These are phyloP conservation scores for Dyspetes luteomarginatus DNA, from an alignment of 2,888 invertebrate genomes.

Conservation along the genomic window DNA sequence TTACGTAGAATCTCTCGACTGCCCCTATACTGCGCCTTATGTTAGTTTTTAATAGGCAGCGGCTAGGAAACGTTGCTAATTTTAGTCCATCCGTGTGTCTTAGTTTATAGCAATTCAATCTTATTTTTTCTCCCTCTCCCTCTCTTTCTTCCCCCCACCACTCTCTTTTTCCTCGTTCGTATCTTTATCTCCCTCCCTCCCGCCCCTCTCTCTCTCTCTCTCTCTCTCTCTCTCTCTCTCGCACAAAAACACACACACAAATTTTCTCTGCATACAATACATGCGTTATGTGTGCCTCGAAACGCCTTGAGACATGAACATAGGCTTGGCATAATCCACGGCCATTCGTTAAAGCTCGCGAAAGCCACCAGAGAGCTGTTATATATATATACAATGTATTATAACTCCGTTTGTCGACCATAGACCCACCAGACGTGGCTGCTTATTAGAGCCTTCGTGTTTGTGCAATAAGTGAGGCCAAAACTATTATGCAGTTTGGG, in stretches of 20 bases:
- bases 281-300: conserved; percentile 30
- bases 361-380: too few species aligned
- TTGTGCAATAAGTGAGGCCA: not conserved
- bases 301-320: conserved; percentile 49
- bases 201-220: conserved; percentile 9
- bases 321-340: conserved; percentile 52
- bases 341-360: conserved; percentile 50
- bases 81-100: conserved; percentile 43
- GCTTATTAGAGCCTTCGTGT: conserved; percentile 6
- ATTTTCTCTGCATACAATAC: conserved; percentile 36
- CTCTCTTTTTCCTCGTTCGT: not conserved
- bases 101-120: not conserved
- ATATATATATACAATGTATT: too few species aligned
- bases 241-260: not conserved
- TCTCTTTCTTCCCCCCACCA: not conserved
- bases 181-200: conserved; percentile 14
- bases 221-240: conserved; percentile 15
- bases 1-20: conserved; percentile 34
- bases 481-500: conserved; percentile 21
- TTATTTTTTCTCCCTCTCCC: not conserved
- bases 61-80: conserved; percentile 59
- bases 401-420: conserved; percentile 25
- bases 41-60: conserved; percentile 51
- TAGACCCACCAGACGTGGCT: not conserved
- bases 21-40: conserved; percentile 43